Base-by-base conservation (phyloP, 2,888 invertebrate genomes). In the Drosophila ochracea region DNA sequence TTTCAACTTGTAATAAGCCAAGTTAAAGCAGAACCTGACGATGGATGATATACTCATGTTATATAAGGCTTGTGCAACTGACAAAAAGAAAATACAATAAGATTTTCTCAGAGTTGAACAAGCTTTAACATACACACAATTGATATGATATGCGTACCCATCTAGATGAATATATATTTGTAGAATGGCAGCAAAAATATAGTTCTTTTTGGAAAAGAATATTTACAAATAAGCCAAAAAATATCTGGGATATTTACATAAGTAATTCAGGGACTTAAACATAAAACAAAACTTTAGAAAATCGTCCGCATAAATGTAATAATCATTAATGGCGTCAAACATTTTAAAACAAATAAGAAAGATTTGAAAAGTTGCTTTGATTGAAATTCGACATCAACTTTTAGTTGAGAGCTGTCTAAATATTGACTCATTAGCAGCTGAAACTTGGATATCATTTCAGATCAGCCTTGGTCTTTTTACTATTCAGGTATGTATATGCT, bases 1-100 rank as follows among this genome's bases (percentile, higher is more conserved):
- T 64, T 47, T 47, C 53, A 43, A 47, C 57, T 61, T 76, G 62
- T 70, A 70, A 70, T 58, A 66, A 74, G 60, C 69, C 49, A 49
- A 78, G 60, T 64, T 57, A 59, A 43, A 25, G 66, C 73, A 78
- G 76, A 78, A 80, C 64, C 61, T 80, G 63, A 41, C 53, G 62
- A 77, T 63, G 49, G 69, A 43, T 47, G 59, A 59, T 59, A 74
- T 65, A 59, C 57, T 64, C 68, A 21, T 49, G 19, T 77, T 75
- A 74, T 50, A 50, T 69, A 62, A 74, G 61, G 7, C 16, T n/a
- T 54, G 30, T 30, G n/a, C 57, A 37, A 52, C 30, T n/a, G 13
- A 57, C 41, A 50, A 47, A 39, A 37, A 4, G 35, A 30, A 13
- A 53, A n/a, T 21, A 21, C 31, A 33, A 53, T 33, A n/a, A 4